Base-by-base conservation (phyloP, 2,797 vertebrate species). In the Fratercula arctica region DNA sequence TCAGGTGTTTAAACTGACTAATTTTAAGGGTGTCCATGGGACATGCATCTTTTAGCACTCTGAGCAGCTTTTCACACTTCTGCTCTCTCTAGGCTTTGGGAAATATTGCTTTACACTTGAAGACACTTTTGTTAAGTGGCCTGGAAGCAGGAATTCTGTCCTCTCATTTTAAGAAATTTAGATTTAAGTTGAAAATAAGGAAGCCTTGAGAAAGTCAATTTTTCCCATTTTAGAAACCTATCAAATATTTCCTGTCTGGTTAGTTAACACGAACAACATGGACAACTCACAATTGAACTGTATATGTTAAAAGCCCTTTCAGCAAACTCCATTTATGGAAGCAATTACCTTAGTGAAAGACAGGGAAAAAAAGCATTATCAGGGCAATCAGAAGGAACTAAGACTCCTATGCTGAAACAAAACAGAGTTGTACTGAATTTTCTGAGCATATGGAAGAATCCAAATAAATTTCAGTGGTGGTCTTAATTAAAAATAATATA, bases 71-170 rank as follows among this genome's bases (percentile, higher is more conserved):
- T 97, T 92, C 90, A 93, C 96, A 96, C 95, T 87, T 96, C 45
- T 78, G 17, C 17, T 79, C 51, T 94, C 92, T 64, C 60, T 28
- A 56, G 76, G 76, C 72, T 93, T 88, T 67, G 69, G 73, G 87
- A 98, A 96, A 87, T 83, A 78, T 50, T 97, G 50, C 77, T 95
- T 97, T 93, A 81, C 93, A 96, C 88, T 96, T 93, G 93, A 97
- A 94, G 82, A 56, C 39, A 7, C 41, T 97, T 98, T 81, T 91
- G 85, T 95, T 96, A 97, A 98, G 96, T 96, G 96, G 94, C 33
- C 92, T 96, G 80, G 94, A 98, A 98, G 75, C 29, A 66, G 94
- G 64, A 95, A 76, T 89, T 37, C 67, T 83, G 19, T 51, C 33
- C 43, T 75, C 73, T 64, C 23, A 37, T 95, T 94, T 84, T 54